Evolutionary conservation across 2,113 vertebrate species (phyloP).

Genomic region (Myrmecophaga tridactyla): DNA sequence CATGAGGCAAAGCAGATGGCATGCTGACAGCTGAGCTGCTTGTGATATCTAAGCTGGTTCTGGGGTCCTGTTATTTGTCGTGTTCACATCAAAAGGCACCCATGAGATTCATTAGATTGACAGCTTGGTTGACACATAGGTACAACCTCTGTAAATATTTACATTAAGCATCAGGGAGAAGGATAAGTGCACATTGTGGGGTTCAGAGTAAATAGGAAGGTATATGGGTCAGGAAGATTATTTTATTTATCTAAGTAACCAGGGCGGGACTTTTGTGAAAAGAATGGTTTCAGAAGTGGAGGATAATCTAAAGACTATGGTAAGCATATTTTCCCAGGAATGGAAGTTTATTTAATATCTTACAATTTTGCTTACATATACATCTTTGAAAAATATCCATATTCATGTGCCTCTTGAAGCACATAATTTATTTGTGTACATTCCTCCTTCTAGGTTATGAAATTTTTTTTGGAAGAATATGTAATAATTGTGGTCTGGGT

Average conservation of each 20-base stretch:
- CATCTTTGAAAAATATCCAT: neutral
- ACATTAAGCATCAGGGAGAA: neutral
- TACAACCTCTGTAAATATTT: constrained; percentile 45
- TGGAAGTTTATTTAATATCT: neutral
- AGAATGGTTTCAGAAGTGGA: neutral
- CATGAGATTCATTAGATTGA: neutral
- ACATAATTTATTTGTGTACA: neutral
- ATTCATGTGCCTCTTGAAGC: neutral
- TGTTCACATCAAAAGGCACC: neutral
- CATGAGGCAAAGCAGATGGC: neutral
- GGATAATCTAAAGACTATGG: neutral
- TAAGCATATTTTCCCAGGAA: neutral
- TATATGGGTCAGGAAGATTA: neutral
- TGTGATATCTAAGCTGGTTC: neutral
- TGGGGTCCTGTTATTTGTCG: neutral
- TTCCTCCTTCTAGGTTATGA: too few relatives aligned
- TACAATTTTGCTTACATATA: neutral
- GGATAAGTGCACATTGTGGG: neutral
- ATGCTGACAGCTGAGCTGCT: neutral
- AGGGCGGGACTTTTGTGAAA: neutral
- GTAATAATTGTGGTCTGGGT: neutral
- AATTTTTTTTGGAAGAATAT: neutral
- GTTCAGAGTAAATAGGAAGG: neutral
- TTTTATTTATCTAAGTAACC: neutral
- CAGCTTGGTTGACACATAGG: neutral